Conservation (phyloP, 2,797 vertebrate species). For the Ctenosaura bakeri region DNA sequence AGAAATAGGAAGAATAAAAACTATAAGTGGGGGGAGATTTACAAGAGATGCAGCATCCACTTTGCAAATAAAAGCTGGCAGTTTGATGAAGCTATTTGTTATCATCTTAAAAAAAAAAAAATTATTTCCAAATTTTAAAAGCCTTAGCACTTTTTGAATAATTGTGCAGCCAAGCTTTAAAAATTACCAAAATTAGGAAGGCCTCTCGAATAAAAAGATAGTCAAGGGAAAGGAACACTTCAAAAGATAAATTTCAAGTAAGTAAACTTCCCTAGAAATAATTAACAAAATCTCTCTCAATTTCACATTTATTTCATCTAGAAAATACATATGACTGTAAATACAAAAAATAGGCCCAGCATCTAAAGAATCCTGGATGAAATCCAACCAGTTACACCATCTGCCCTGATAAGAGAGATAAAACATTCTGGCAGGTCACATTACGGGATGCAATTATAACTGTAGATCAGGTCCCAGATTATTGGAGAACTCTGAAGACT, state of each 20-base stretch:
- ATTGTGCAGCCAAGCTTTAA: neutral
- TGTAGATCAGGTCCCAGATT: neutral
- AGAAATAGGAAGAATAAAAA: neutral
- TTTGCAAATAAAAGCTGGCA: neutral
- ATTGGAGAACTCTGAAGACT: neutral
- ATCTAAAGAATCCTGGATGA: neutral
- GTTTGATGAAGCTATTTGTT: neutral
- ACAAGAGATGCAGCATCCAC: neutral
- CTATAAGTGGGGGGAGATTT: neutral
- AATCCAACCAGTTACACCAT: neutral
- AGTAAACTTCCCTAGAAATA: neutral
- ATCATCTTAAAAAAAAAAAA: neutral
- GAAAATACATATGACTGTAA: neutral
- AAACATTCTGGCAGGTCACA: neutral
- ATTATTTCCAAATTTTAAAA: neutral
- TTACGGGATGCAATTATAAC: neutral
- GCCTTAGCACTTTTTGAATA: neutral
- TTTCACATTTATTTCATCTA: neutral
- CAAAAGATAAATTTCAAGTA: neutral
- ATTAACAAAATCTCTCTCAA: neutral
- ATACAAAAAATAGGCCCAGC: neutral
- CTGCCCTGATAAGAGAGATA: neutral
- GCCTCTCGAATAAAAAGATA: neutral
- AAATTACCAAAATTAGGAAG: neutral
- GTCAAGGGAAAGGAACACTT: neutral